Evolutionary conservation across 1,140 invertebrate species (phyloP), one percentile per base, ranked within the genome.

Genomic region (Rhopalosiphum padi): DNA sequence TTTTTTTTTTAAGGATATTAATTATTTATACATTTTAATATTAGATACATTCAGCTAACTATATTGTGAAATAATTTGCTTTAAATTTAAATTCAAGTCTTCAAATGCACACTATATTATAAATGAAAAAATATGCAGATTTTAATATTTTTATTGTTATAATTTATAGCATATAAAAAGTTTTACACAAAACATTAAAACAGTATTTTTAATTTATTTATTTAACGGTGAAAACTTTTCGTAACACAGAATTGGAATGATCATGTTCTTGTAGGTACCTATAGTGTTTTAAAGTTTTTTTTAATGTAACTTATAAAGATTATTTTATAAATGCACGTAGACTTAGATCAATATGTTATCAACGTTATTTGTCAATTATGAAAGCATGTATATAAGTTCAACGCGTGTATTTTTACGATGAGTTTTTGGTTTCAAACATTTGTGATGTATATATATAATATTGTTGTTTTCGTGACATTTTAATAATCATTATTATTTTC

Each of bases 401-500:
- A 51, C 21, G 30, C 41, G n/a, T 37, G 35, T 89, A 41, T 25
- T 53, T 53, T 37, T 4, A 55, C 8, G 9, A 53, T n/a, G 88
- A 41, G 35, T 89, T 89, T 53, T 55, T 35, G 88, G 88, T 89
- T 89, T 55, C 22, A 89, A 55, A 89, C 35, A 89, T 89, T 55
- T 25, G 35, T 89, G 25, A 89, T 89, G n/a, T n/a, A n/a, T 90
- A 90, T 85, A 86, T 43, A 51, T 51, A 93, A 86, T 92, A 92
- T 48, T 48, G 91, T 93, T 85, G 82, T 93, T 93, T 93, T 93
- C 91, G 91, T 93, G 82, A 85, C 77, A 53, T 68, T 43, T 43
- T 86, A 93, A 86, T 85, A 86, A 93, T 83, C 46, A 37, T 55
- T 93, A 86, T 83, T 93, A 93, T 93, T 86, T 51, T 86, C 37